Base-by-base conservation (phyloP, 53 echinoderm and acorn worm species). In the Astropecten irregularis region DNA sequence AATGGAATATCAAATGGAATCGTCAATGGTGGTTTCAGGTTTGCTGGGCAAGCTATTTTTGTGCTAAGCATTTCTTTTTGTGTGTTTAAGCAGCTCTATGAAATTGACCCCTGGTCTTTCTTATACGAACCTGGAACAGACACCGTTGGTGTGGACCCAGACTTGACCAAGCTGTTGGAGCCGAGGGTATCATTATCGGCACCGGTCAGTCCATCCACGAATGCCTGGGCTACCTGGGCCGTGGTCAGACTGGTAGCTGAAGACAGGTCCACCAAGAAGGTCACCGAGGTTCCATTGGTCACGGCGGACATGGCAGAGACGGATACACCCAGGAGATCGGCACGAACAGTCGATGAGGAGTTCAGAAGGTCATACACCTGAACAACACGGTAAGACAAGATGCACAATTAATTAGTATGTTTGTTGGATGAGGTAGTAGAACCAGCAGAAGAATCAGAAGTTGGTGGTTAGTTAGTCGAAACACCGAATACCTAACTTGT, bases 191-290 rank as follows among this genome's bases (percentile, higher is more conserved):
- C 77, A 16, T 63, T 66, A 21, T 63, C 64, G 21, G 54, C 76
- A 9, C 86, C 86, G 11, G 86, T 77, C 13, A 86, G 77, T 28
- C 86, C 86, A 66, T 76, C 66, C 67, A 86, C 66, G 68, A 86
- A 86, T 8, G 86, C 66, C 22, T 76, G 66, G 67, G 63, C 19
- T 25, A 86, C 64, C 34, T 86, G 39, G 2, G 53, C 38, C n/a
- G 66, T 23, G 8, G 86, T 86, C 21, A 76, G 53, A 16, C 20
- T 66, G 3, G 86, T 72, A n/a, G 65, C 39, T 4, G 48, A 31
- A 14, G 53, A n/a, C 4, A 86, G 77, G 31, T 86, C 86, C 28
- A 86, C 49, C 9, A 65, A 56, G 52, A 86, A 73, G 33, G 76
- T 67, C 18, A 73, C 73, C 26, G 66, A 38, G 11, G 66, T 76